Conservation (phyloP, 1,140 invertebrate genomes). For the Semibalanus balanoides region DNA sequence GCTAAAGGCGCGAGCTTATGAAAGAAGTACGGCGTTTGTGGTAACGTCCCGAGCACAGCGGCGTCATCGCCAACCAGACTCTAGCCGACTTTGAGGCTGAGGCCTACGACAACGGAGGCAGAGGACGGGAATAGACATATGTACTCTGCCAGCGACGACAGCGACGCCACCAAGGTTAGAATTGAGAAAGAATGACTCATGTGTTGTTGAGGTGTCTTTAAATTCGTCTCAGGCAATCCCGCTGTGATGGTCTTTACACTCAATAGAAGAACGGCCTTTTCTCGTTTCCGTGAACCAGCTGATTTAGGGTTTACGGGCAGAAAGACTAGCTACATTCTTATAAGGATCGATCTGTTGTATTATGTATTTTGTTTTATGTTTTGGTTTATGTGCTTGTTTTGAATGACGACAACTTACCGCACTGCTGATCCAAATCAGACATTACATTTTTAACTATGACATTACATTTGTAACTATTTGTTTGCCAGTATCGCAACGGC, state of each 20-base stretch:
- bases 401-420: no score
- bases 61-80: conserved; percentile 22
- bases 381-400: no score
- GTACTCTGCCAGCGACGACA: conserved; percentile 26
- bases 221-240: background rate
- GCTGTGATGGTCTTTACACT: background rate
- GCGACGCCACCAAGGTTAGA: background rate
- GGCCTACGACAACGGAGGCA: conserved; percentile 23
- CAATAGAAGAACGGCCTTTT: background rate
- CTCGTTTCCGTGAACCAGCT: background rate
- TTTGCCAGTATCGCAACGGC: no score
- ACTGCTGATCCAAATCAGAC: no score
- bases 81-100: background rate
- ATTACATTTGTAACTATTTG: no score
- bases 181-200: background rate
- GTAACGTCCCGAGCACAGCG: no score
- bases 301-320: background rate
- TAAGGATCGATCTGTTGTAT: no score
- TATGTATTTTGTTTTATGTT: no score
- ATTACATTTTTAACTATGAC: no score
- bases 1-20: conserved; percentile 60
- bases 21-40: conserved; percentile 56
- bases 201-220: background rate
- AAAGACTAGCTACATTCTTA: background rate
- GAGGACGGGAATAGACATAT: conserved; percentile 26